Base-by-base conservation (phyloP, 2,113 vertebrate genomes). In the Callorhinus ursinus region DNA sequence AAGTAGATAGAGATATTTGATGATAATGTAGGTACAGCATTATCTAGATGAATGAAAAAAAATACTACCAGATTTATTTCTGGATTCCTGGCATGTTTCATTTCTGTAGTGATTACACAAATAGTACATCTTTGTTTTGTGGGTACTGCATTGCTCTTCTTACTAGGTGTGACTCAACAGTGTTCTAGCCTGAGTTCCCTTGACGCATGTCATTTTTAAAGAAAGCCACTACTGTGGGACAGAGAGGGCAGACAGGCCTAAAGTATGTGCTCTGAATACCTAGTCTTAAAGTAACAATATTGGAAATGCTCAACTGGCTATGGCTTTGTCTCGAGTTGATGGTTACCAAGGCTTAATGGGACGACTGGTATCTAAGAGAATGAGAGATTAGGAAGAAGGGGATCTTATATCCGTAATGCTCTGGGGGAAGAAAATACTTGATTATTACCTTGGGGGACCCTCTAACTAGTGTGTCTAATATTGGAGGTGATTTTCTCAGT, bases 31-130 rank as follows among this genome's bases (percentile, higher is more conserved):
- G 74, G 39, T 92, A 1, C 31, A 93, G 1, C n/a, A 63, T 69
- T 87, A 57, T n/a, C 42, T 88, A 59, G 39, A 31, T 82, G 42
- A 16, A 55, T 80, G 71, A 74, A 92, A 97, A 97, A 89, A 80
- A 67, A 57, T 33, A 31, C 3, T 65, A 51, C 22, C 26, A 67
- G 39, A 57, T 89, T 96, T 59, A 49, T 42, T 91, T 88, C 77
- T 81, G 72, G 39, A 71, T 88, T 95, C 21, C 9, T 77, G n/a
- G 33, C 15, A 24, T 88, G 18, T 95, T 95, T 93, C 57, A 82
- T 81, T 92, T 92, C 31, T 93, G n/a, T 69, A 80, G 69, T 9
- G 33, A 84, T 93, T 61, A 46, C 42, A 74, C 22, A 15, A 77
- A 15, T 33, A 65, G 26, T 65, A 57, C 11, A 36, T 79, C 13